These are phyloP conservation scores for Eupsilia transversa DNA, from an alignment of 2,888 invertebrate genomes.

Conservation along the genomic window DNA sequence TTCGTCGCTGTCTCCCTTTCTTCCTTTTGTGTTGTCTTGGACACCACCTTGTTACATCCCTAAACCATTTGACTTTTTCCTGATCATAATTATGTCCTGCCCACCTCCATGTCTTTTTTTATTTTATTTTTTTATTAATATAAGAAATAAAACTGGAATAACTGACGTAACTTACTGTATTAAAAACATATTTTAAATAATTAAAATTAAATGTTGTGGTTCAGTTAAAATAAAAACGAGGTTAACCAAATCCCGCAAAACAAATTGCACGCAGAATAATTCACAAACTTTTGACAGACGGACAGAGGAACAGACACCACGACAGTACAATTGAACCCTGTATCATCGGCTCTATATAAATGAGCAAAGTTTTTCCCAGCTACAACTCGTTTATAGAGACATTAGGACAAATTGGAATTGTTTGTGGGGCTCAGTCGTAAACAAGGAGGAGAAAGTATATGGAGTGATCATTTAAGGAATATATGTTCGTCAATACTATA, in stretches of 20 bases:
- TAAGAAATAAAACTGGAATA: too few species aligned
- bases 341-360: constrained; percentile 63
- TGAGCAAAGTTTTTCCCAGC: constrained; percentile 63
- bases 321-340: constrained; percentile 45
- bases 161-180: too few species aligned
- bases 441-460: constrained; percentile 7
- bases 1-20: too few species aligned
- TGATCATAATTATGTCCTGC: too few species aligned
- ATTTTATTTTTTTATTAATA: too few species aligned
- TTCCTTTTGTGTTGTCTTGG: too few species aligned
- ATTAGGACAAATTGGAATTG: constrained; percentile 69
- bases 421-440: constrained; percentile 50
- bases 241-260: constrained; percentile 17
- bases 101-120: too few species aligned
- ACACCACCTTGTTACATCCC: too few species aligned
- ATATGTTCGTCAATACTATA: constrained; percentile 1
- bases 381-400: constrained; percentile 64
- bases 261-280: constrained; percentile 45
- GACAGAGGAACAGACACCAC: constrained; percentile 35
- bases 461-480: not conserved
- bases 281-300: constrained; percentile 49
- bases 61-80: too few species aligned
- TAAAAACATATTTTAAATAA: not conserved
- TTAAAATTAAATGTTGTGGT: too few species aligned
- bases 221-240: constrained; percentile 5